Conservation (phyloP, 2,113 vertebrate genomes). For the Psammodynastes pulverulentus region DNA sequence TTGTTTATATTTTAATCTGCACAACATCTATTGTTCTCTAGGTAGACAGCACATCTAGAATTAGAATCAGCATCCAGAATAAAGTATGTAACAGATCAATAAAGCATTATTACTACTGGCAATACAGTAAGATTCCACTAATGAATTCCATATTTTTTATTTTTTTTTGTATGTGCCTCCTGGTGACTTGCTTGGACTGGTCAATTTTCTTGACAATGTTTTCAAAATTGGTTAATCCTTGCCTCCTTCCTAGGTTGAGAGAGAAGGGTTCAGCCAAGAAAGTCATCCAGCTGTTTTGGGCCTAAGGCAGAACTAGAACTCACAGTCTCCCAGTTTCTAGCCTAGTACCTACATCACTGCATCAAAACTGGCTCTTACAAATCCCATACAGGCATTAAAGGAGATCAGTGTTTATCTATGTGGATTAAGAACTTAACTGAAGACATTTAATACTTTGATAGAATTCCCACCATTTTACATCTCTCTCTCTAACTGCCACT, state of each 20-base stretch:
- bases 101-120: neutral
- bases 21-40: neutral
- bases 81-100: neutral
- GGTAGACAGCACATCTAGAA: neutral
- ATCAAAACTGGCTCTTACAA: neutral
- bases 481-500: neutral
- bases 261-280: neutral
- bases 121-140: neutral
- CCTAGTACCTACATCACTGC: neutral
- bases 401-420: neutral
- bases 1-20: neutral
- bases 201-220: neutral
- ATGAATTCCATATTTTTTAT: neutral
- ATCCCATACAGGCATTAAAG: neutral
- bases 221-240: neutral
- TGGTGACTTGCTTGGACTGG: neutral
- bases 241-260: neutral
- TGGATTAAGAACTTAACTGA: neutral
- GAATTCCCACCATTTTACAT: neutral
- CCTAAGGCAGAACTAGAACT: neutral
- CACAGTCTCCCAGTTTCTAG: neutral
- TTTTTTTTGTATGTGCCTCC: neutral
- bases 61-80: neutral
- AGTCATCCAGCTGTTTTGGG: neutral
- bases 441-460: neutral